These are phyloP conservation scores for Deroplatys truncata DNA, from an alignment of 2,888 invertebrate species.

Conservation along the genomic window DNA sequence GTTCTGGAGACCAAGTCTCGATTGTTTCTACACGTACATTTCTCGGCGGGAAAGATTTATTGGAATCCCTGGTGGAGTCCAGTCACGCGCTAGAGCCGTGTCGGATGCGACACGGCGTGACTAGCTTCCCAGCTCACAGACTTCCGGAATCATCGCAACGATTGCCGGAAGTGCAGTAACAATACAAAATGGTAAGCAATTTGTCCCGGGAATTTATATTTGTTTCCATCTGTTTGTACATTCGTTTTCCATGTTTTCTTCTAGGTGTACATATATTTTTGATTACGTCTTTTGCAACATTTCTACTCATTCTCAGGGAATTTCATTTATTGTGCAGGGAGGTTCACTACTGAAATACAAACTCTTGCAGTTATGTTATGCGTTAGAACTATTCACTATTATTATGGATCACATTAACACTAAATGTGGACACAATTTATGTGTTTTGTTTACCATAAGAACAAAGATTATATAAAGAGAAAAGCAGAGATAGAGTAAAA, in stretches of 20 bases:
- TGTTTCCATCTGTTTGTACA: neutral
- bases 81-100: neutral
- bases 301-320: no score
- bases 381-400: no score
- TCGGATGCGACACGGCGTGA: slow-evolving; percentile 13
- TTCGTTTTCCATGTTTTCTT: neutral
- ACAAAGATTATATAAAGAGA: no score
- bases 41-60: neutral
- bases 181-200: neutral
- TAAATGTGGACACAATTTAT: no score
- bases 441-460: no score
- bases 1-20: neutral
- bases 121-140: neutral
- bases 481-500: no score
- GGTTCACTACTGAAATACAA: no score
- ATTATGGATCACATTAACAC: no score
- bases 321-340: no score
- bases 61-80: neutral
- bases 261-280: no score
- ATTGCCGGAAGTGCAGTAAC: neutral
- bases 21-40: neutral
- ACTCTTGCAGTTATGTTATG: no score
- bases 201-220: neutral
- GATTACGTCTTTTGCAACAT: no score
- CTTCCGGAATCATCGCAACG: neutral